Evolutionary conservation across 2,113 vertebrate genomes (phyloP).

Genomic region (Gallinago media): DNA sequence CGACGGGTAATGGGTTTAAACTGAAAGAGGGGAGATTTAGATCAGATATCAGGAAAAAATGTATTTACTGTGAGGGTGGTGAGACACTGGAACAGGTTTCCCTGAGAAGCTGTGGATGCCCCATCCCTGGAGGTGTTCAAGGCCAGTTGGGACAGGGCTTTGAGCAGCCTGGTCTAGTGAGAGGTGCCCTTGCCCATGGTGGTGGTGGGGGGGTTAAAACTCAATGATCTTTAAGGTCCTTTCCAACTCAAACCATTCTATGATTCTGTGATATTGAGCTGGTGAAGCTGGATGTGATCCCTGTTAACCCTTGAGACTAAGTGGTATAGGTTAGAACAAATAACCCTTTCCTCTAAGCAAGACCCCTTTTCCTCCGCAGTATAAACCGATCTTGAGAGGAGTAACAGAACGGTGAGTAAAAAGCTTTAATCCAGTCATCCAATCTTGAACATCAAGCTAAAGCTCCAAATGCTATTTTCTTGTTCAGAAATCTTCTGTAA

Average conservation of each 20-base stretch:
- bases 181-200: neutral
- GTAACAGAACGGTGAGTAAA: neutral
- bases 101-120: neutral
- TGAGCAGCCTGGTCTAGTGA: neutral
- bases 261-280: neutral
- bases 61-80: neutral
- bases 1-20: neutral
- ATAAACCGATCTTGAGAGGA: neutral
- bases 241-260: neutral
- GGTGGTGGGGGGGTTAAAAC: neutral
- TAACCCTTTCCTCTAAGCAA: neutral
- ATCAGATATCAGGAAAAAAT: neutral
- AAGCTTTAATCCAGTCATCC: neutral
- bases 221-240: neutral
- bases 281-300: neutral
- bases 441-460: neutral
- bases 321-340: neutral
- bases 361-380: rapidly evolving
- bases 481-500: neutral
- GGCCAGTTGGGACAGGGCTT: neutral
- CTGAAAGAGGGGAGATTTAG: neutral
- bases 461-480: conserved; percentile 8
- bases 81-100: neutral
- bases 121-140: neutral
- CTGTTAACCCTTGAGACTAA: neutral